These are phyloP conservation scores for Pyrrhosoma nymphula DNA, from an alignment of 2,888 invertebrate genomes.

Conservation along the genomic window DNA sequence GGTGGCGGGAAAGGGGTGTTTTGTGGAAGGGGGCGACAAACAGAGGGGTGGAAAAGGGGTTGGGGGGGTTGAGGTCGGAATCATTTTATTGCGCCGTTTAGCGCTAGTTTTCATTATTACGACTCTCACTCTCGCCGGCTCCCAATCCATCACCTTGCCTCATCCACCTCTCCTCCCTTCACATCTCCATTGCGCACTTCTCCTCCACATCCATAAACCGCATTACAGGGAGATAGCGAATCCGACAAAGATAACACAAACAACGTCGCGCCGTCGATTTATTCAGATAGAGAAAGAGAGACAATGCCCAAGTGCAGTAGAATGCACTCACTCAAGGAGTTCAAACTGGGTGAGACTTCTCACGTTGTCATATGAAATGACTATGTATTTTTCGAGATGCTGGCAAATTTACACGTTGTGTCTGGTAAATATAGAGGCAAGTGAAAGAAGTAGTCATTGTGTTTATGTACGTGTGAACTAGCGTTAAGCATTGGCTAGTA, in stretches of 20 bases:
- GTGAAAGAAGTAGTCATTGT: too few species aligned
- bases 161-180: background rate
- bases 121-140: constrained; percentile 9
- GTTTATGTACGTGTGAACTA: too few species aligned
- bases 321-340: background rate
- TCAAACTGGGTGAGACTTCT: background rate
- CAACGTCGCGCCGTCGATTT: background rate
- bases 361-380: background rate
- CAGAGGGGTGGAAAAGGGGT: background rate
- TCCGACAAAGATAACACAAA: background rate
- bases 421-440: too few species aligned
- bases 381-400: too few species aligned
- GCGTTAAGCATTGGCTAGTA: too few species aligned
- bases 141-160: background rate
- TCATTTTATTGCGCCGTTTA: constrained; percentile 59
- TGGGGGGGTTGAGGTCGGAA: background rate
- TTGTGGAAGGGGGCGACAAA: background rate
- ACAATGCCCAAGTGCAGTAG: background rate
- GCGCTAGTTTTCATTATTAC: constrained; percentile 46
- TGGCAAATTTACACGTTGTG: too few species aligned
- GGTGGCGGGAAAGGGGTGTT: background rate
- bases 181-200: too few species aligned
- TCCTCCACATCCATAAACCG: background rate
- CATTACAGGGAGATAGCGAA: background rate
- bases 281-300: background rate